Evolutionary conservation across 2,113 vertebrate species (phyloP).

Genomic region (Atlantisia rogersi): DNA sequence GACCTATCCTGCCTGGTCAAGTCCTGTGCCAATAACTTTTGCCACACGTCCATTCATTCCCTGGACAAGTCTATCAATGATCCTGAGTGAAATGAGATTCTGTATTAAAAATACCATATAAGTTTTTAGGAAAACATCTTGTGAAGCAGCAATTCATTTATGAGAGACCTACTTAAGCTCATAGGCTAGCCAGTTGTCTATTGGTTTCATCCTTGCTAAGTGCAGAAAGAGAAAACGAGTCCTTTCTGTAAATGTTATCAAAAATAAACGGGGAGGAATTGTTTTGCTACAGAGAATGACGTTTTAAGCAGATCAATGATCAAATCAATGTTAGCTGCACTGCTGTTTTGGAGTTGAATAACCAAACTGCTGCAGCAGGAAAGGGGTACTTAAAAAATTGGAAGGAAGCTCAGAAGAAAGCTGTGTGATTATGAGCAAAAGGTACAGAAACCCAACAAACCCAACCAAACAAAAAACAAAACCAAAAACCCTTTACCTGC

Average conservation of each 20-base stretch:
- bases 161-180: not conserved
- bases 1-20: too few species aligned
- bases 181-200: not conserved
- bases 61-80: not conserved
- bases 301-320: not conserved
- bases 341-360: not conserved
- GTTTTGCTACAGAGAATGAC: not conserved
- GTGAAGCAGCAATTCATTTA: not conserved
- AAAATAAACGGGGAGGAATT: not conserved
- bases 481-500: too few species aligned
- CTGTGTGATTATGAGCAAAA: not conserved
- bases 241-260: not conserved
- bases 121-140: not conserved
- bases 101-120: not conserved
- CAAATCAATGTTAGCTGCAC: not conserved
- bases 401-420: not conserved
- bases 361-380: not conserved
- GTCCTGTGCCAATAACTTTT: not conserved
- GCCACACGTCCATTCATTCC: not conserved
- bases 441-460: not conserved
- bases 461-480: too few species aligned
- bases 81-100: not conserved
- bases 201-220: not conserved
- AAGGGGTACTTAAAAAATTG: not conserved
- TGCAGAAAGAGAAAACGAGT: not conserved